A percentile compares a stretch with the other conserved stretches of the same genome.
These are phyloP conservation scores for Drosophila meridionalis DNA, from an alignment of 2,888 invertebrate genomes.

Conservation along the genomic window DNA sequence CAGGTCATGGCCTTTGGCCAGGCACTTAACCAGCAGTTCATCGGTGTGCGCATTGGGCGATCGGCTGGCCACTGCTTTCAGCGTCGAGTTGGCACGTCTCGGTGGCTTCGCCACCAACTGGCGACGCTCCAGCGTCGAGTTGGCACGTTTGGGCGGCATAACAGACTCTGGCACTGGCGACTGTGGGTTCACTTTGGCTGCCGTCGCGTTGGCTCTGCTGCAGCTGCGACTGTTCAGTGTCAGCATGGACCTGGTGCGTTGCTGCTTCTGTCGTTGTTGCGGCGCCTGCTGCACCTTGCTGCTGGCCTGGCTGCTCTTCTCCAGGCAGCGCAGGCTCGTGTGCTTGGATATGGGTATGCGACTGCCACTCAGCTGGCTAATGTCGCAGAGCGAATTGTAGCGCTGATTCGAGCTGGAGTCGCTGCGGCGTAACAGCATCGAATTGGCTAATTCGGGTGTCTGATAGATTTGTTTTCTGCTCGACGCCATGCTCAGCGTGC, in stretches of 20 bases:
- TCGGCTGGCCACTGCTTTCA: slow-evolving; percentile 32
- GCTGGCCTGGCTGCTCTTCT: slow-evolving; percentile 21
- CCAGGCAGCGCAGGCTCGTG: slow-evolving; percentile 73
- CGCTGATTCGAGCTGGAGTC: slow-evolving; percentile 44
- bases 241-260: slow-evolving; percentile 65
- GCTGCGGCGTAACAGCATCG: slow-evolving; percentile 56
- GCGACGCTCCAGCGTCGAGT: slow-evolving; percentile 66
- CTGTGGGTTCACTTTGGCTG: slow-evolving; percentile 21
- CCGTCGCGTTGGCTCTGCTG: background rate
- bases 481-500: slow-evolving; percentile 87
- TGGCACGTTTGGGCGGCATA: slow-evolving; percentile 55
- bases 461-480: slow-evolving; percentile 62
- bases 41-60: slow-evolving; percentile 72
- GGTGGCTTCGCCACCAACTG: slow-evolving; percentile 40
- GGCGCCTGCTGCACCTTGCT: slow-evolving; percentile 24
- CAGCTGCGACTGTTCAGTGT: slow-evolving; percentile 36
- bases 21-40: slow-evolving; percentile 83
- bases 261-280: slow-evolving; percentile 29
- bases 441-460: slow-evolving; percentile 59
- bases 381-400: slow-evolving; percentile 85
- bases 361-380: slow-evolving; percentile 85
- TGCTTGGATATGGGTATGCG: slow-evolving; percentile 87
- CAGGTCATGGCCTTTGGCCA: slow-evolving; percentile 84
- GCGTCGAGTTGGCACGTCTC: slow-evolving; percentile 52
- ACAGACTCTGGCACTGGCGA: background rate